phyloP scores from a whole-genome alignment of 2,113 vertebrate genomes.

The Lonchura striata region DNA sequence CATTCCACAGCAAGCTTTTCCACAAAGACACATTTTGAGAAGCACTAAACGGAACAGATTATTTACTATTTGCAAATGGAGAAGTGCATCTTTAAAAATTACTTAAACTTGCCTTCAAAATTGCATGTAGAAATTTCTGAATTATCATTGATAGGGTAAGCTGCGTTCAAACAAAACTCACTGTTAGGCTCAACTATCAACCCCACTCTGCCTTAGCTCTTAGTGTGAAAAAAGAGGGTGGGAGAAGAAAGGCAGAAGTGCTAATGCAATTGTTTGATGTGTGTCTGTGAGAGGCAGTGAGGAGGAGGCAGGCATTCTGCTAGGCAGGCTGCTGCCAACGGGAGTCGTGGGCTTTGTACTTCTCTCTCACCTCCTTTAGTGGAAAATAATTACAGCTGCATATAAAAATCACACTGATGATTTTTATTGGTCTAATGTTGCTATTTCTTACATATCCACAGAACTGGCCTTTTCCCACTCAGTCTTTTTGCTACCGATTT shows the following conservation, averaged over 20 bases:
- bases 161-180: constrained; percentile 25
- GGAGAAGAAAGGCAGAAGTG: constrained; percentile 44
- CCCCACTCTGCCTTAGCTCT: constrained; percentile 18
- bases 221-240: constrained; percentile 1
- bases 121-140: not conserved
- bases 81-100: not conserved
- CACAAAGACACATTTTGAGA: not conserved
- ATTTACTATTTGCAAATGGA: not conserved
- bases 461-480: not conserved
- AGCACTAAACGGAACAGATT: not conserved
- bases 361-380: not conserved
- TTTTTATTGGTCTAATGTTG: constrained; percentile 22
- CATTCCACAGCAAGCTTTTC: not conserved
- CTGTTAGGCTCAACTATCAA: constrained; percentile 47
- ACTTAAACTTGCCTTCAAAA: not conserved
- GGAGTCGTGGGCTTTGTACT: not conserved
- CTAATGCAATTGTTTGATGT: constrained; percentile 37
- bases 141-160: not conserved
- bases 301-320: not conserved
- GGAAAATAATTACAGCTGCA: constrained; percentile 38
- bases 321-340: not conserved
- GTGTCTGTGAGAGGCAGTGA: not conserved
- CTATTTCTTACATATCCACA: not conserved
- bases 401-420: not conserved
- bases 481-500: not conserved